Evolutionary conservation across 2,797 vertebrate genomes (phyloP).

Genomic region (Gymnopithys bicolor): DNA sequence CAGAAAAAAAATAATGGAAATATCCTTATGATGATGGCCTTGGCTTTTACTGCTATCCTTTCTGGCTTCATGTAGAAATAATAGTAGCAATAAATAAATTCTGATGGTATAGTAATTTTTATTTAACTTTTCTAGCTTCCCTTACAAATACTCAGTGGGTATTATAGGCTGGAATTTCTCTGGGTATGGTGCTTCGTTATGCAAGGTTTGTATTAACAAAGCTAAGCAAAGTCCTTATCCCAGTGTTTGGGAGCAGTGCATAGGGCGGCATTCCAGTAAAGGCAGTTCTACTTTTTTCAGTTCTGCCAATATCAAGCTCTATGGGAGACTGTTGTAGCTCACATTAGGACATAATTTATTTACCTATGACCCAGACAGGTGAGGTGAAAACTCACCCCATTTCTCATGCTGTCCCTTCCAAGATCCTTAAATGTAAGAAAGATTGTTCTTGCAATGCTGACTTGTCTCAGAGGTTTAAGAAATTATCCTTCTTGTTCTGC

Average conservation of each 20-base stretch:
- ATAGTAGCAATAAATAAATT: not conserved
- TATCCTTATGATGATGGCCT: not conserved
- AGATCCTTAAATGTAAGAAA: not conserved
- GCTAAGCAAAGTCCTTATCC: not conserved
- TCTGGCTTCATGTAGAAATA: not conserved
- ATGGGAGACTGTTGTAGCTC: not conserved
- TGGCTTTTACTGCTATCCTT: not conserved
- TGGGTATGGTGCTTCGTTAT: not conserved
- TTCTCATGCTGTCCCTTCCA: slow-evolving; percentile 20
- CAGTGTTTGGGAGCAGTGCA: not conserved
- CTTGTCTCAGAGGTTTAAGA: slow-evolving; percentile 2
- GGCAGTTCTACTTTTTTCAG: not conserved
- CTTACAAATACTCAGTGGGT: not conserved
- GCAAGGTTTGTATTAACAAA: not conserved
- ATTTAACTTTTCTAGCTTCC: not conserved
- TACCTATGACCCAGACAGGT: not conserved
- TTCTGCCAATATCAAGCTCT: not conserved
- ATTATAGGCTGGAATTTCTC: not conserved
- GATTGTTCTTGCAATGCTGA: not conserved
- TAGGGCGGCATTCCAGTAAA: not conserved
- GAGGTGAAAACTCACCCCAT: not conserved
- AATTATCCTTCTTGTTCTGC: not conserved
- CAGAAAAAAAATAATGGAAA: not conserved
- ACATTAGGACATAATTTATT: not conserved
- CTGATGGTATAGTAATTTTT: not conserved